A percentile compares a stretch with the other conserved stretches of the same genome.
phyloP scores from a whole-genome alignment of 53 echinoderm and acorn worm species.

The Stichopus horrens region DNA sequence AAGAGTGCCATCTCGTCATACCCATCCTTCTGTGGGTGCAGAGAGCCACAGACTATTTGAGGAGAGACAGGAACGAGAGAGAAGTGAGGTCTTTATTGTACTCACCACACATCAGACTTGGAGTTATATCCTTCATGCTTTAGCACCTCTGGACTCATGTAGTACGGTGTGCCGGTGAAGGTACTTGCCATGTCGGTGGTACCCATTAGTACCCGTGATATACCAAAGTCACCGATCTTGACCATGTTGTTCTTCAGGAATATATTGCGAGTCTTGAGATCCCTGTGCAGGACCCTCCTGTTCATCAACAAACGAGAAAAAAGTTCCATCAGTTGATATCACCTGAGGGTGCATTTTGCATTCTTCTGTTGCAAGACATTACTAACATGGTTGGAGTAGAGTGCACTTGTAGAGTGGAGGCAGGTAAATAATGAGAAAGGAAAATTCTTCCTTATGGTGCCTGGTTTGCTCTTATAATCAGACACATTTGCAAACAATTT shows the following conservation, averaged over 20 bases:
- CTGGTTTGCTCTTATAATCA: background rate
- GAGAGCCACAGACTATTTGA: too few relatives aligned
- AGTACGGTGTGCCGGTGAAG: slow-evolving; percentile 88
- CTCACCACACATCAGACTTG: slow-evolving; percentile 96
- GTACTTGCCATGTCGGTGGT: slow-evolving; percentile 99
- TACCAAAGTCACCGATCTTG: slow-evolving; percentile 98
- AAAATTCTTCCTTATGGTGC: background rate
- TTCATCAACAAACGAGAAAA: background rate
- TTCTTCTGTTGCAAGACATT: too few relatives aligned
- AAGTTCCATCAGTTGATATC: background rate
- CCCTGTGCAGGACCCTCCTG: slow-evolving; percentile 90
- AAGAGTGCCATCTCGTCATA: too few relatives aligned
- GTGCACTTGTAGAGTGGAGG: too few relatives aligned
- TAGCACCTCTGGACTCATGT: slow-evolving; percentile 97
- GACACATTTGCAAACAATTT: background rate
- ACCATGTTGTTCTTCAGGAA: slow-evolving; percentile 98
- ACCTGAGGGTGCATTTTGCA: background rate
- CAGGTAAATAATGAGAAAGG: background rate
- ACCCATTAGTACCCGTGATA: slow-evolving; percentile 94
- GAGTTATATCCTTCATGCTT: slow-evolving; percentile 99
- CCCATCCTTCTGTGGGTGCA: too few relatives aligned
- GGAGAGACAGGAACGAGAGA: too few relatives aligned
- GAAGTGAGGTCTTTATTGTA: background rate
- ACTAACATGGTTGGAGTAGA: too few relatives aligned
- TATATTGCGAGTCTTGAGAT: slow-evolving; percentile 89